Base-by-base conservation (phyloP, 2,113 vertebrate genomes). In the Riparia riparia region DNA sequence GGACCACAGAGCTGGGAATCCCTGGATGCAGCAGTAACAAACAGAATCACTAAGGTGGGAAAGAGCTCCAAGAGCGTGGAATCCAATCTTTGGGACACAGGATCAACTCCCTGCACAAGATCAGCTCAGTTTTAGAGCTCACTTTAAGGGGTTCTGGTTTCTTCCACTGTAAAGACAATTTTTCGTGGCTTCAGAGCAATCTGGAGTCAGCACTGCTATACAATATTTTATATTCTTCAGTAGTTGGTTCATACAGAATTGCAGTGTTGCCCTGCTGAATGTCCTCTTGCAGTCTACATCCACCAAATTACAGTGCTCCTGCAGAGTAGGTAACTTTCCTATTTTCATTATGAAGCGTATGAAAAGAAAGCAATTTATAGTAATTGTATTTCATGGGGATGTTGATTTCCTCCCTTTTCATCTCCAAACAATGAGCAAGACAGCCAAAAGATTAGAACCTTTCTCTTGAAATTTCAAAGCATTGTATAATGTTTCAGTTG, bases 321-420 rank as follows among this genome's bases (percentile, higher is more conserved):
- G 63, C 60, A 49, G 47, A 70, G 61, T 21, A 80, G 54, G 60
- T 64, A 94, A 88, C 58, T 34, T 82, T 66, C 47, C n/a, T 92
- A 90, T 96, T 96, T 92, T 94, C 93, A 53, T 70, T 45, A 64
- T 3, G 6, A 89, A 82, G 41, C 28, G 50, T 73, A 96, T 69
- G 90, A 91, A 90, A 95, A 90, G 60, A 84, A 72, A 78, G 69
- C 58, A 81, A 90, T 94, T 95, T 93, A 94, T 76, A 91, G 95
- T 83, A 91, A 88, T 93, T 95, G 50, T 86, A 82, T 91, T 94
- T 96, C 71, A 93, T 69, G 89, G 90, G 82, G 91, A 94, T 83
- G 97, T 91, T 96, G 93, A 95, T 94, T 97, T 98, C 98, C 95
- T 95, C 92, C 54, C 97, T 96, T 98, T 98, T 98, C 97, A 98